Evolutionary conservation across 1,140 invertebrate species (phyloP).

Genomic region (Zaprionus vittiger): DNA sequence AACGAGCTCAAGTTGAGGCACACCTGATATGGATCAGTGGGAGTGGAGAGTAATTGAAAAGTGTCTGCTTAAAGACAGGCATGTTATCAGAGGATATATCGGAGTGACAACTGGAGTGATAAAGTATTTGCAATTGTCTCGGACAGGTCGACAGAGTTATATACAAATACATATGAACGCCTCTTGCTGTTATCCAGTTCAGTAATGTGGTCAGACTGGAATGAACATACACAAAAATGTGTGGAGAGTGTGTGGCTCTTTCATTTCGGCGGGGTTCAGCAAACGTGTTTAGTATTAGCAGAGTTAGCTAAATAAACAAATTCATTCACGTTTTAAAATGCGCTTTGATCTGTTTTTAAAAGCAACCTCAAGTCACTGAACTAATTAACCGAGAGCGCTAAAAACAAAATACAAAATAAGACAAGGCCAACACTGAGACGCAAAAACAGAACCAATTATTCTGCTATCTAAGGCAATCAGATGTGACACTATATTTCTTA

Average conservation of each 20-base stretch:
- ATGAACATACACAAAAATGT: constrained; percentile 18
- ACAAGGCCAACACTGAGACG: neutral
- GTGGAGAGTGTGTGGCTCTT: constrained; percentile 5
- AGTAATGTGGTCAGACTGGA: constrained; percentile 36
- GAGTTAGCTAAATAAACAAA: constrained; percentile 14
- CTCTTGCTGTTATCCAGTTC: neutral
- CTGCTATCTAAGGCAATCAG: constrained; percentile 1
- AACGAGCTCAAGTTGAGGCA: constrained; percentile 16
- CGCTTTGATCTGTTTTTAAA: constrained; percentile 7
- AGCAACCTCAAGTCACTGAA: constrained; percentile 26
- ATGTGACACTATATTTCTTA: neutral
- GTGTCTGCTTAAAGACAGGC: constrained; percentile 29
- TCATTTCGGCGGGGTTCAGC: constrained; percentile 1
- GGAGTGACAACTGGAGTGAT: neutral
- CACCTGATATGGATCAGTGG: constrained; percentile 72
- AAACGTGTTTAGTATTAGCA: constrained; percentile 39
- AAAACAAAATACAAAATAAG: neutral
- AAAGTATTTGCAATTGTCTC: constrained; percentile 4
- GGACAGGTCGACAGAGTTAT: neutral
- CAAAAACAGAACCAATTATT: constrained; percentile 1
- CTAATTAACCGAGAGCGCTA: constrained; percentile 3
- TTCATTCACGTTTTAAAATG: neutral
- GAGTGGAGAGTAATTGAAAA: constrained; percentile 75
- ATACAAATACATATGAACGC: neutral
- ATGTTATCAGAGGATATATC: neutral